Evolutionary conservation across 2,113 vertebrate species (phyloP).

Genomic region (Melanerpes formicivorus): DNA sequence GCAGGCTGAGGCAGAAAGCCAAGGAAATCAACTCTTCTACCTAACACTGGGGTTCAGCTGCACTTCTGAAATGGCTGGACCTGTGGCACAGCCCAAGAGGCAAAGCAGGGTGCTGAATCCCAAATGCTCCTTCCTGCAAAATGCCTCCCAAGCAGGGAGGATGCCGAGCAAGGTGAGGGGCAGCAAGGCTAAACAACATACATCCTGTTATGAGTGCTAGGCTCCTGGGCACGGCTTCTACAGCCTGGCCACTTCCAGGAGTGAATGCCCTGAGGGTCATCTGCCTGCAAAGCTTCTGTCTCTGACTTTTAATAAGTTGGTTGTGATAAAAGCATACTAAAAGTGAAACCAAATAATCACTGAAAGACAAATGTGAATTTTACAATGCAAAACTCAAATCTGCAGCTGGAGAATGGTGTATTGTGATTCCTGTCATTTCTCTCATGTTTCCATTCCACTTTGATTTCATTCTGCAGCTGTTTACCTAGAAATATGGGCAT

Average conservation of each 20-base stretch:
- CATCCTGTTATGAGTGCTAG: not conserved
- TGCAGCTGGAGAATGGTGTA: not conserved
- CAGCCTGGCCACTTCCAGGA: fast-evolving
- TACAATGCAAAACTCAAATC: not conserved
- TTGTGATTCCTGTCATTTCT: not conserved
- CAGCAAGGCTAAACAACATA: fast-evolving
- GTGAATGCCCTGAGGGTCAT: no score
- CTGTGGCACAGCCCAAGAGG: not conserved
- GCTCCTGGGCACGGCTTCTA: not conserved
- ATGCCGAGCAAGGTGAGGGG: fast-evolving
- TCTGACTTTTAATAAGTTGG: not conserved
- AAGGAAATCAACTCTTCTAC: not conserved
- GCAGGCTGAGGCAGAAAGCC: not conserved
- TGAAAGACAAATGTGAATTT: not conserved
- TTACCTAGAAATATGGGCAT: not conserved
- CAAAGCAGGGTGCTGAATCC: not conserved
- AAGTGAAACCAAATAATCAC: not conserved
- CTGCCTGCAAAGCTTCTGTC: not conserved
- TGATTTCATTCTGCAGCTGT: not conserved
- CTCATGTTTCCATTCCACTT: not conserved
- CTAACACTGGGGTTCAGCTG: not conserved
- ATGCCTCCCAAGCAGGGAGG: not conserved
- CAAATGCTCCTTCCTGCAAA: not conserved
- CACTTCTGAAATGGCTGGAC: not conserved
- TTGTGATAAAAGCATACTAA: not conserved